A percentile compares a stretch with the other conserved stretches of the same genome.
phyloP scores from a whole-genome alignment of 2,797 vertebrate genomes.

The Fistularia commersonii region DNA sequence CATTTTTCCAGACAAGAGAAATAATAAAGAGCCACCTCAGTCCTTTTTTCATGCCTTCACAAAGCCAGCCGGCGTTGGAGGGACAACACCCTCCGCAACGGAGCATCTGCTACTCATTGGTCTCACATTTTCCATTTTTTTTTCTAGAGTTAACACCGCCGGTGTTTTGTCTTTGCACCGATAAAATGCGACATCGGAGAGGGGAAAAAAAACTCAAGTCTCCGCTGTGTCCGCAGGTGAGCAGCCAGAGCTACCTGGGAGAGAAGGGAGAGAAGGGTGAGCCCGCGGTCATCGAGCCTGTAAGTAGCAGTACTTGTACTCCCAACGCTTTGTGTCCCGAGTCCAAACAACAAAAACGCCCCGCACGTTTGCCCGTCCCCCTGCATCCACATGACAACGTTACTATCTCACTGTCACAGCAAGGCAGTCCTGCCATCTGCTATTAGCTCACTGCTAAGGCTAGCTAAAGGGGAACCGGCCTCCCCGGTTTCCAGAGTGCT shows the following conservation, averaged over 20 bases:
- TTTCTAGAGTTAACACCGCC: background rate
- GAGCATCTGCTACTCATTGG: slow-evolving; percentile 21
- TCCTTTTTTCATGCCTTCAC: slow-evolving; percentile 4
- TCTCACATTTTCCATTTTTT: slow-evolving; percentile 23
- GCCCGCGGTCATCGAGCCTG: slow-evolving; percentile 94
- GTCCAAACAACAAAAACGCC: too few species aligned
- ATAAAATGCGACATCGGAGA: background rate
- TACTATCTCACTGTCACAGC: too few species aligned
- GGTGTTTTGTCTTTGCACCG: background rate
- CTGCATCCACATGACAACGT: too few species aligned
- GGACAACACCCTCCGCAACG: slow-evolving; percentile 12
- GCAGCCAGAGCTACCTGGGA: slow-evolving; percentile 80
- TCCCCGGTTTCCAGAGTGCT: too few species aligned
- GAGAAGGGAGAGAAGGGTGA: slow-evolving; percentile 98
- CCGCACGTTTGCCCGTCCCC: too few species aligned
- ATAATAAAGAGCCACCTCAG: slow-evolving; percentile 22
- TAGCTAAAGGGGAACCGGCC: too few species aligned
- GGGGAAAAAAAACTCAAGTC: slow-evolving; percentile 17
- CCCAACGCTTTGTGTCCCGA: background rate
- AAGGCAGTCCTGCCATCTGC: too few species aligned
- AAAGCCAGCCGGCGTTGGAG: slow-evolving; percentile 14
- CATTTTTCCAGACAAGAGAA: slow-evolving; percentile 39
- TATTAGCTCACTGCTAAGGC: too few species aligned
- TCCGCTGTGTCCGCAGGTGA: slow-evolving; percentile 73
- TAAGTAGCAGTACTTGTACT: slow-evolving; percentile 65